These are phyloP conservation scores for Lordiphosa andalusiaca DNA, from an alignment of 2,888 invertebrate species.

Conservation along the genomic window DNA sequence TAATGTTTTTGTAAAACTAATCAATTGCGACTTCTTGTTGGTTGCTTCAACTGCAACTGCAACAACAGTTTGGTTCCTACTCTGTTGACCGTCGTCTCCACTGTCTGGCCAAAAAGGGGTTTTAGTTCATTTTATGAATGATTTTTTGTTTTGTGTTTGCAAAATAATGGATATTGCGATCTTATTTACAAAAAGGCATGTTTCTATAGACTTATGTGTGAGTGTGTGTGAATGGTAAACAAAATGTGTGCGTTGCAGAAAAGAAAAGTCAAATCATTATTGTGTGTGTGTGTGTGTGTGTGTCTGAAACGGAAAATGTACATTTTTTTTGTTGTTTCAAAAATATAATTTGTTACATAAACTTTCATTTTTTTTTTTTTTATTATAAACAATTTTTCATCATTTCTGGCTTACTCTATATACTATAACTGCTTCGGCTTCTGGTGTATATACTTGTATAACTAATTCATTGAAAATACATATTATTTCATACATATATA, in stretches of 20 bases:
- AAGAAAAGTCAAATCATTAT: not conserved
- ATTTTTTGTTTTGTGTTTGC: conserved; percentile 23
- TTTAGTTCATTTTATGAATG: conserved; percentile 66
- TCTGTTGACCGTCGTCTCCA: conserved; percentile 3
- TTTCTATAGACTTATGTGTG: conserved; percentile 26
- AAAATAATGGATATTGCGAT: conserved; percentile 28
- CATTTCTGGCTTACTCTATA: conserved; percentile 41
- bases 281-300: conserved; percentile 14
- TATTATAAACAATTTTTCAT: conserved; percentile 42
- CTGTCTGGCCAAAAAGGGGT: conserved; percentile 12
- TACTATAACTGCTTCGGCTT: conserved; percentile 38
- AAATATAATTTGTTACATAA: conserved; percentile 44
- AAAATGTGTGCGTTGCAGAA: conserved; percentile 30
- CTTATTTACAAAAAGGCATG: conserved; percentile 73
- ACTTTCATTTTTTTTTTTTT: conserved; percentile 23
- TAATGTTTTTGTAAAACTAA: conserved; percentile 70
- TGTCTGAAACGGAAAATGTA: conserved; percentile 36
- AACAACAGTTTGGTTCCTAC: conserved; percentile 30
- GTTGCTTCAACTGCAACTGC: conserved; percentile 36
- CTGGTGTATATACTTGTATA: conserved; percentile 30
- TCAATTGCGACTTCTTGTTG: conserved; percentile 55
- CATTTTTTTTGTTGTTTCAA: conserved; percentile 22
- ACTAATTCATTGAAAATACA: conserved; percentile 69
- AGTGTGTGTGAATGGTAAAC: not conserved
- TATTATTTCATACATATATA: conserved; percentile 44